Evolutionary conservation across 1,140 invertebrate genomes (phyloP).

Genomic region (Platyscapa corneri): DNA sequence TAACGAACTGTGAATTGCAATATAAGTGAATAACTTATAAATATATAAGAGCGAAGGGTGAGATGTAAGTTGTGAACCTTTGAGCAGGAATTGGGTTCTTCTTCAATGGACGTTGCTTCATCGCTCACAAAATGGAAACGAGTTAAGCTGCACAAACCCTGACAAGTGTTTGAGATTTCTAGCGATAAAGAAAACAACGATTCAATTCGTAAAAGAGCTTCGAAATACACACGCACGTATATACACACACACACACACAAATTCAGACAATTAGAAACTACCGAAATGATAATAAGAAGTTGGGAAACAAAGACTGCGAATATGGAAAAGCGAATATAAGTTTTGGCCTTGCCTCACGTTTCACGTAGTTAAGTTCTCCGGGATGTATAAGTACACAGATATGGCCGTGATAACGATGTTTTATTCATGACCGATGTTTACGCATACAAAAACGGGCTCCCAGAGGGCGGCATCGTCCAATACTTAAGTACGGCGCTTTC

Average conservation of each 20-base stretch:
- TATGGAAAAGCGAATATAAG: constrained; percentile 21
- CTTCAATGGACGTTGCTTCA: too few species aligned
- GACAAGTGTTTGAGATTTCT: neutral
- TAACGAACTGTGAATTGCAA: too few species aligned
- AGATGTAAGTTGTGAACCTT: too few species aligned
- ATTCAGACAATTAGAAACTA: neutral
- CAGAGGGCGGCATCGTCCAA: constrained; percentile 35
- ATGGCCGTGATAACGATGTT: constrained; percentile 57
- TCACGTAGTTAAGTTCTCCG: constrained; percentile 5
- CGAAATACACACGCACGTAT: too few species aligned
- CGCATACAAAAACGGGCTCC: constrained; percentile 57
- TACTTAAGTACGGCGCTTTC: constrained; percentile 66
- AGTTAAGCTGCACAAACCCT: too few species aligned
- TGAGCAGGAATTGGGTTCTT: too few species aligned
- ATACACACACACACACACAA: too few species aligned
- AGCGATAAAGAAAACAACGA: neutral
- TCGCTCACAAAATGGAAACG: too few species aligned
- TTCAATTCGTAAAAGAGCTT: too few species aligned
- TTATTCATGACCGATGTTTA: constrained; percentile 66
- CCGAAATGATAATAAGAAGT: neutral
- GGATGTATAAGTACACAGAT: neutral
- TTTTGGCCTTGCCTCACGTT: neutral
- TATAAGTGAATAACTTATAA: too few species aligned
- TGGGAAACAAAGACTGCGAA: neutral
- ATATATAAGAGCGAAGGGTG: too few species aligned